Conservation (phyloP, 1,140 invertebrate species). For the Diploscapter pachys region DNA sequence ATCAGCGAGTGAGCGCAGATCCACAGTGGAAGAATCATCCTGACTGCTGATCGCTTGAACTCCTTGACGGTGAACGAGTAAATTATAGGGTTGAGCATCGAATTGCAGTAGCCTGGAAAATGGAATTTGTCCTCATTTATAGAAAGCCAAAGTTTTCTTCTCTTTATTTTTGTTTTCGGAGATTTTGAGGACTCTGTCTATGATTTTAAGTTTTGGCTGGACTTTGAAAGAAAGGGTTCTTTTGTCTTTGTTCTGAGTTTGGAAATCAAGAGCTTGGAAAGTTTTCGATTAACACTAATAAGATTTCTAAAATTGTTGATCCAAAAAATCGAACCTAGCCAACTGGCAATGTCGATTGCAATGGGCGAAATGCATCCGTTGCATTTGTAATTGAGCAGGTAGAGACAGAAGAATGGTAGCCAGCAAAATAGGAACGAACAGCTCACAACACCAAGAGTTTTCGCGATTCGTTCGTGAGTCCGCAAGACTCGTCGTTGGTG, state of each 20-base stretch:
- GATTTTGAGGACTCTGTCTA: too few relatives aligned
- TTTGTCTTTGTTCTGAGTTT: too few relatives aligned
- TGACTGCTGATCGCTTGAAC: slow-evolving; percentile 55
- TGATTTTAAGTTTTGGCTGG: too few relatives aligned
- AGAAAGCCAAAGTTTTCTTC: too few relatives aligned
- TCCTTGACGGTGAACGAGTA: slow-evolving; percentile 59
- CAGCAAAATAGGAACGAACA: slow-evolving; percentile 63
- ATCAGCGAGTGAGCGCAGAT: slow-evolving; percentile 28
- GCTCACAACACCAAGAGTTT: slow-evolving; percentile 62
- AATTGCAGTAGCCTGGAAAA: slow-evolving; percentile 56
- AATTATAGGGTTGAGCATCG: slow-evolving; percentile 59
- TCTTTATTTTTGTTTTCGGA: too few relatives aligned
- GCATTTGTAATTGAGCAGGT: slow-evolving; percentile 59
- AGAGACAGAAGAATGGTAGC: slow-evolving; percentile 63
- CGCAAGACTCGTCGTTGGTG: slow-evolving; percentile 54
- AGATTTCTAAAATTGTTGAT: too few relatives aligned
- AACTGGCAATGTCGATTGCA: slow-evolving; percentile 56
- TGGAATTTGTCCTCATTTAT: too few relatives aligned
- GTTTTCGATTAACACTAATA: too few relatives aligned
- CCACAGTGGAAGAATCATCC: slow-evolving; percentile 52
- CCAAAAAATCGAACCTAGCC: slow-evolving; percentile 40
- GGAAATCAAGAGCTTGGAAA: too few relatives aligned
- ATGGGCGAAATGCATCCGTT: slow-evolving; percentile 50
- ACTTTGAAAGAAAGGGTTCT: too few relatives aligned
- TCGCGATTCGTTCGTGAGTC: slow-evolving; percentile 62